Evolutionary conservation across 2,797 vertebrate genomes (phyloP).

Genomic region (Glossophaga mutica): DNA sequence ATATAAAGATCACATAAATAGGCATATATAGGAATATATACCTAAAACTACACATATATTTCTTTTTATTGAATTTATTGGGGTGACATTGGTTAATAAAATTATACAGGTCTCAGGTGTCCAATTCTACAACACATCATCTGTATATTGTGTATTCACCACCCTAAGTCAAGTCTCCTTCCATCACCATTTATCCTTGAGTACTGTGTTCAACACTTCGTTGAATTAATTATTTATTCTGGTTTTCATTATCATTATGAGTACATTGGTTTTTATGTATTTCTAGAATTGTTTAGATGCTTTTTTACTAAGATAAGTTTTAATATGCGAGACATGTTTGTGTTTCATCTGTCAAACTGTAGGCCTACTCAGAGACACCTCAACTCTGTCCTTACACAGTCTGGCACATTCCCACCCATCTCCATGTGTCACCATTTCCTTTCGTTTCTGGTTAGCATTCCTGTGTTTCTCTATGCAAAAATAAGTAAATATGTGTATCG

Average conservation of each 20-base stretch:
- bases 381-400: neutral
- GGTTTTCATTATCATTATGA: neutral
- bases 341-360: neutral
- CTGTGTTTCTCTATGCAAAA: neutral
- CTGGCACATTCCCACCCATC: neutral
- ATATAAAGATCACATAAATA: neutral
- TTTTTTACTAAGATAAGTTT: neutral
- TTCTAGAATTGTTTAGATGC: neutral
- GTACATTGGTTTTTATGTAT: neutral
- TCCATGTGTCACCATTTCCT: neutral
- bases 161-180: neutral
- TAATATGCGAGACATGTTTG: neutral
- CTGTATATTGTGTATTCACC: neutral
- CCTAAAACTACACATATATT: neutral
- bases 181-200: neutral
- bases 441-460: neutral
- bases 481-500: neutral
- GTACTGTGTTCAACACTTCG: neutral
- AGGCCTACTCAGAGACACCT: neutral
- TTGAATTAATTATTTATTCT: neutral
- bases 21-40: too few species aligned
- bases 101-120: neutral
- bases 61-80: neutral
- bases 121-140: neutral
- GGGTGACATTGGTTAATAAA: neutral